Evolutionary conservation across 2,797 vertebrate genomes (phyloP), one percentile per base, ranked within the genome.

Genomic region (Pachyuromys duprasi): DNA sequence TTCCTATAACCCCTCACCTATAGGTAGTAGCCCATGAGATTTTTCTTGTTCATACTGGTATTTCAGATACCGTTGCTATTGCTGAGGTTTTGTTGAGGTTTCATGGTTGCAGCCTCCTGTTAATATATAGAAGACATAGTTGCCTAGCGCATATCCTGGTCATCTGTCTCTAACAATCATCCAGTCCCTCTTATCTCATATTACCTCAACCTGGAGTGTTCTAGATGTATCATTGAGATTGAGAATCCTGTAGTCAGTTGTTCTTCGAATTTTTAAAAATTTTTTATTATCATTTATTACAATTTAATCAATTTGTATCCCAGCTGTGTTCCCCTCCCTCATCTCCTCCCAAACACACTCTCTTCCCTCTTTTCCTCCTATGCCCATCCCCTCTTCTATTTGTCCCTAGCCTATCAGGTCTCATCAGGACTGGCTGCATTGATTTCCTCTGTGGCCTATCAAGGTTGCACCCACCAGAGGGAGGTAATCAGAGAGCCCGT

Each of bases 91-190:
- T 36, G 20, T 28, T 62, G n/a, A 26, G 55, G 39, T 81, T 62
- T 39, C 22, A 60, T 15, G 55, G 3, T 5, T 60, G 7, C 20
- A 24, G 11, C 18, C 57, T 24, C 2, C 53, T 24, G 17, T 3
- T 70, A 20, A 39, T 24, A 24, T 72, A 74, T 49, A 49, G 18
- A 72, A 72, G 70, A 42, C 8, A 24, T 2, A 5, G 36, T 26
- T 24, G 26, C 55, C 2, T 3, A 39, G 13, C 1, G 26, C 4
- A 36, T 39, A 13, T 4, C 7, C 22, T 4, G 0, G 57, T 39
- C 7, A 39, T 81, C 55, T 17, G 13, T 5, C 6, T 28, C 13
- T 12, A 39, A 62, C 3, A 60, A 4, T 81, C 36, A 39, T 39
- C 26, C n/a, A 39, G 6, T 0, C 22, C 1, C 22, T 39, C 36